phyloP scores from a whole-genome alignment of 2,797 vertebrate species.

The Enteromius anoplus region DNA sequence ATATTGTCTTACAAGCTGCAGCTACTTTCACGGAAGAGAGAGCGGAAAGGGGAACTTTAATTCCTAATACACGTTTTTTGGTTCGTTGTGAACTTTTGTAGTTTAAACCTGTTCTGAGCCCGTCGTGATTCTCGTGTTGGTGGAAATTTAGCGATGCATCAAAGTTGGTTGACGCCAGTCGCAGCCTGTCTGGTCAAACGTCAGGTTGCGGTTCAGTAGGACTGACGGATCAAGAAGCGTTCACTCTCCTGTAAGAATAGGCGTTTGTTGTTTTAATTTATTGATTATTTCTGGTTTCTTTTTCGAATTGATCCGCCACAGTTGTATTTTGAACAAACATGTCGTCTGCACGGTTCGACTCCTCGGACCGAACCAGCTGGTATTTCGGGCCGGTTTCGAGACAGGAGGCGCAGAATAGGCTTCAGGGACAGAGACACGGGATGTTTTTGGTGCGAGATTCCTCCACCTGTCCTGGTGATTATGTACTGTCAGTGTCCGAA shows the following conservation, averaged over 20 bases:
- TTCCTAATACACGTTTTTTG: constrained; percentile 62
- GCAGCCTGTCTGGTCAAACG: constrained; percentile 70
- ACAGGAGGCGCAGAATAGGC: constrained; percentile 89
- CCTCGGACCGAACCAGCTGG: constrained; percentile 92
- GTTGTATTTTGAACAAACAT: constrained; percentile 73
- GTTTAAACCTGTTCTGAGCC: not conserved
- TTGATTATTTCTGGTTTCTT: constrained; percentile 43
- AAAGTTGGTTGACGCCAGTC: constrained; percentile 70
- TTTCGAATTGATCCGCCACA: constrained; percentile 36
- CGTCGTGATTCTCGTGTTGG: not conserved
- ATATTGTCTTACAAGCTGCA: constrained; percentile 61
- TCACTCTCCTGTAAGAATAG: not conserved
- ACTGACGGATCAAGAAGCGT: constrained; percentile 1
- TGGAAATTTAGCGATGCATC: constrained; percentile 61
- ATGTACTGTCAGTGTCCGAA: constrained; percentile 96
- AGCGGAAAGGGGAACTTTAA: constrained; percentile 80
- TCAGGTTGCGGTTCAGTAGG: constrained; percentile 62
- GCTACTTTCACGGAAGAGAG: constrained; percentile 74
- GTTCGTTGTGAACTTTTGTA: not conserved
- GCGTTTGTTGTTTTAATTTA: constrained; percentile 60
- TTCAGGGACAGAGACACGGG: constrained; percentile 95
- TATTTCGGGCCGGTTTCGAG: constrained; percentile 95
- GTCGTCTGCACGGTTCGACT: constrained; percentile 94
- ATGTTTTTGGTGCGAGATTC: constrained; percentile 96
- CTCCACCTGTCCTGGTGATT: constrained; percentile 96